Evolutionary conservation across 2,888 invertebrate genomes (phyloP).

Genomic region (Sminthurinus aureus): DNA sequence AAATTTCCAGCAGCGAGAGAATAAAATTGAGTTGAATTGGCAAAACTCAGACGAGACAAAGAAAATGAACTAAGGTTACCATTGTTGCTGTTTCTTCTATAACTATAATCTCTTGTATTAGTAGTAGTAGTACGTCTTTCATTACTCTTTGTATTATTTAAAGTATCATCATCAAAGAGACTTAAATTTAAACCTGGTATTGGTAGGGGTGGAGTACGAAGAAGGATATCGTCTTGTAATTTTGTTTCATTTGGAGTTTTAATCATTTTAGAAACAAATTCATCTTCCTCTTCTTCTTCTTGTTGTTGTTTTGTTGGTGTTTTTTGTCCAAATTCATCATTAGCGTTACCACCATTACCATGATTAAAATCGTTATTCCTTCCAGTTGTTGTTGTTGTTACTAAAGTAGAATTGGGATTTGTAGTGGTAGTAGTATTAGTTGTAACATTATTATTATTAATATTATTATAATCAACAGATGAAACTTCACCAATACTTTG

Average conservation of each 20-base stretch:
- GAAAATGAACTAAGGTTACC: background rate
- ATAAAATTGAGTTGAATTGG: slow-evolving; percentile 34
- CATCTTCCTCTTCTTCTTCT: too few relatives aligned
- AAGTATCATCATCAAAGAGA: slow-evolving; percentile 2
- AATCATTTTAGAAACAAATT: background rate
- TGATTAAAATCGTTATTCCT: too few relatives aligned
- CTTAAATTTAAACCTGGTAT: background rate
- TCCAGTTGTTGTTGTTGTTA: too few relatives aligned
- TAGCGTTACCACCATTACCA: background rate
- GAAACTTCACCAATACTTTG: too few relatives aligned
- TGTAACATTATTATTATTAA: too few relatives aligned
- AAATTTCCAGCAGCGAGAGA: slow-evolving; percentile 25
- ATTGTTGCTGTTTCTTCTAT: background rate
- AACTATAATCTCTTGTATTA: background rate
- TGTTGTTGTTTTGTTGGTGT: too few relatives aligned
- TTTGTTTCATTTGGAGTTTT: background rate
- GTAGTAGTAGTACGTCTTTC: background rate
- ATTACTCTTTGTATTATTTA: background rate
- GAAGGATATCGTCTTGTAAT: background rate
- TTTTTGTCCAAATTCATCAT: background rate
- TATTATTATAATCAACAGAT: too few relatives aligned
- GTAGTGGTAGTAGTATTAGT: too few relatives aligned
- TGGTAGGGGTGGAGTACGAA: background rate
- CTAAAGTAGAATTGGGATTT: too few relatives aligned
- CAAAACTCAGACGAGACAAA: slow-evolving; percentile 13